Conservation (phyloP, 2,888 invertebrate genomes). For the Scaptomyza reducta region DNA sequence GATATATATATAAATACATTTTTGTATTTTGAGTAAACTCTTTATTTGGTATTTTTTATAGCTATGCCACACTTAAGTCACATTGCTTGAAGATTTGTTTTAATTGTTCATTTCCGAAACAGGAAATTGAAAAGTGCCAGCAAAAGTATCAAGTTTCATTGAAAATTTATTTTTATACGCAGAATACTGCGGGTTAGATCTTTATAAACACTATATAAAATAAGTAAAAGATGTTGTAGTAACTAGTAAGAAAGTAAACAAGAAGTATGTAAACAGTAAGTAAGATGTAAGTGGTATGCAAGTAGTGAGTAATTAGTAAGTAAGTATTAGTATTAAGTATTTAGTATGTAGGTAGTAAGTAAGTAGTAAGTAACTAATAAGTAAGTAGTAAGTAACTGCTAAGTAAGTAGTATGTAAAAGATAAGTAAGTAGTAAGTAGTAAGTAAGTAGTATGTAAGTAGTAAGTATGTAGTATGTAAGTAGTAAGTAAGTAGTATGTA, state of each 20-base stretch:
- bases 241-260: too few relatives aligned
- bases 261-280: neutral
- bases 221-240: neutral
- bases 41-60: conserved; percentile 1
- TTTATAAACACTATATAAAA: neutral
- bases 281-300: neutral
- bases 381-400: too few relatives aligned
- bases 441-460: neutral
- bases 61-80: neutral
- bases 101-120: neutral
- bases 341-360: neutral
- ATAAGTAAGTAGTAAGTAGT: too few relatives aligned
- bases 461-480: neutral
- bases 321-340: neutral
- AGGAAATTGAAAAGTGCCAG: conserved; percentile 13
- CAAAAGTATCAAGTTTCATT: neutral
- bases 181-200: neutral
- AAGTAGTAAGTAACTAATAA: neutral
- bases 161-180: neutral
- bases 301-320: too few relatives aligned
- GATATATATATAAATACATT: neutral
- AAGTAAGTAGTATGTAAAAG: too few relatives aligned
- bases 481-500: neutral
- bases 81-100: conserved; percentile 1
- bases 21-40: neutral